A percentile compares a stretch with the other conserved stretches of the same genome.
Evolutionary conservation across 2,797 vertebrate species (phyloP).

Genomic region (Lagodon rhomboides): DNA sequence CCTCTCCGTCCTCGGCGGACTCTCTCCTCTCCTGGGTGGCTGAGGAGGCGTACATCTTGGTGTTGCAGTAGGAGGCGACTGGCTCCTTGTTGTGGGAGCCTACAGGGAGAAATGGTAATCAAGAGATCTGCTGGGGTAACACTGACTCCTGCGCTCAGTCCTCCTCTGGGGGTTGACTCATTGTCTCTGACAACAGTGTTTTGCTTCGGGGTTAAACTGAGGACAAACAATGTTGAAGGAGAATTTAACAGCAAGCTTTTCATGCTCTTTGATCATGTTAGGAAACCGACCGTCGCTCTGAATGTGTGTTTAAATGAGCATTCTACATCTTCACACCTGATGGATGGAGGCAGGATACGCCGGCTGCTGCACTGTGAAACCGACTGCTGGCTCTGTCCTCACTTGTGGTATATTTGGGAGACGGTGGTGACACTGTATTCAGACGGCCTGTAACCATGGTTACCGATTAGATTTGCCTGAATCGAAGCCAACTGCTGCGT

Average conservation of each 20-base stretch:
- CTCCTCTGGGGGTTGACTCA: slow-evolving; percentile 55
- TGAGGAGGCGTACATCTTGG: slow-evolving; percentile 66
- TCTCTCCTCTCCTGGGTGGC: slow-evolving; percentile 81
- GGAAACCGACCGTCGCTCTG: not conserved
- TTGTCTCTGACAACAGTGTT: slow-evolving; percentile 64
- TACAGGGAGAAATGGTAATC: slow-evolving; percentile 60
- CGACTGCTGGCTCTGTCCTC: slow-evolving; percentile 34
- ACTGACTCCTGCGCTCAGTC: slow-evolving; percentile 5
- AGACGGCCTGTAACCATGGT: slow-evolving; percentile 69
- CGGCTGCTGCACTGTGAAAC: slow-evolving; percentile 51
- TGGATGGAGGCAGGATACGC: slow-evolving; percentile 27
- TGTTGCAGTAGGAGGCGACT: slow-evolving; percentile 73
- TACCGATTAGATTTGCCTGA: slow-evolving; percentile 70
- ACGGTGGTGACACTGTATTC: slow-evolving; percentile 41
- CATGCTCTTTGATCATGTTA: too few species aligned
- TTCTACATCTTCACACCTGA: slow-evolving; percentile 23
- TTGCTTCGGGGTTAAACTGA: slow-evolving; percentile 55
- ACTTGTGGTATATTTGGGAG: slow-evolving; percentile 47
- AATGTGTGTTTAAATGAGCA: slow-evolving; percentile 20
- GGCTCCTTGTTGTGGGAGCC: slow-evolving; percentile 76
- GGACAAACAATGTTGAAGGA: slow-evolving; percentile 53
- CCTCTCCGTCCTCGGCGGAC: slow-evolving; percentile 60
- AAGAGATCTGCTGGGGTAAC: slow-evolving; percentile 54
- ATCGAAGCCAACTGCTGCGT: slow-evolving; percentile 54
- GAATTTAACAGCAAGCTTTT: not conserved